Evolutionary conservation across 2,888 invertebrate genomes (phyloP), one percentile per base, ranked within the genome.

Genomic region (Uloborus plumipes): DNA sequence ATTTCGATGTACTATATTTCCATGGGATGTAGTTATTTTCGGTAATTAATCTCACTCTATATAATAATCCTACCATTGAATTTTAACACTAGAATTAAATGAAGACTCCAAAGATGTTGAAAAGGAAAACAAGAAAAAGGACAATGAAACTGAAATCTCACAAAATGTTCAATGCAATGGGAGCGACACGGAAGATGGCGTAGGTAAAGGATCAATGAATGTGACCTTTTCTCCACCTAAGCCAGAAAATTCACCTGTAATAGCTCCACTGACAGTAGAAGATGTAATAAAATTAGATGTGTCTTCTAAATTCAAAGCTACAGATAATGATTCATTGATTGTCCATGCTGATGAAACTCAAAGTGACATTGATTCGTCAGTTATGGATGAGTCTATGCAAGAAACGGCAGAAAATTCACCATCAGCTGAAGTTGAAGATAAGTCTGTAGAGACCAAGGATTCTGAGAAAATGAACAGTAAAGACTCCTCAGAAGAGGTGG

Each of bases 311-410:
- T 80, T 84, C 39, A 80, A 86, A 83, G 85, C 85, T 72, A 79
- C 58, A 53, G 89, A 88, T 59, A 88, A 88, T 85, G 88, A 88
- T 71, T 89, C 89, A 15, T 87, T 90, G 73, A 88, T 89, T 77
- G 89, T 89, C n/a, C 87, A 89, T 84, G 88, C 89, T 31, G 89
- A 89, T 82, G 89, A 89, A 78, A 88, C 88, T 1, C 88, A 88
- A 84, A 88, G 88, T 85, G 89, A 89, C 78, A 86, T 89, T 14
- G 89, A 89, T 86, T 87, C 72, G 67, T 85, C 74, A n/a, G 51
- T 74, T 9, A 66, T 59, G 16, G 69, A 81, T 50, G 80, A 81
- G 13, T 31, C 62, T 0, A 20, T 50, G 7, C n/a, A 69, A 22
- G 81, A 15, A 26, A 20, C 18, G 16, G 16, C 61, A 49, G 70